Conservation (phyloP, 2,797 vertebrate genomes). For the Oreochromis grahami region DNA sequence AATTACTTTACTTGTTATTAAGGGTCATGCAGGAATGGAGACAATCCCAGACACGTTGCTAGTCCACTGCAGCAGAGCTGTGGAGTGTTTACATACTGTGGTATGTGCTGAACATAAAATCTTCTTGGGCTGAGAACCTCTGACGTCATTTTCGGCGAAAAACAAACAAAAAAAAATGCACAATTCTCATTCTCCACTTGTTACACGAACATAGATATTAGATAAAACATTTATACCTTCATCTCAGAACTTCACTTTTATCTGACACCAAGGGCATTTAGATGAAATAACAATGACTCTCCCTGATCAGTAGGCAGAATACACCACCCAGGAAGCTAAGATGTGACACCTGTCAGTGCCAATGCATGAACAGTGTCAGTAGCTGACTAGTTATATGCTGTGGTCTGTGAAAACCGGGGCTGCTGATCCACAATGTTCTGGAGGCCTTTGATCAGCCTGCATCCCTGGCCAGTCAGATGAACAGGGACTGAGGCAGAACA, state of each 20-base stretch:
- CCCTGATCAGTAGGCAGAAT: constrained; percentile 54
- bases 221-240: not conserved
- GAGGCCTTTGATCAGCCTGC: constrained; percentile 71
- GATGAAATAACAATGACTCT: constrained; percentile 38
- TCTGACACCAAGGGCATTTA: constrained; percentile 48
- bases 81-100: not conserved
- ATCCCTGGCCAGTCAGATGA: constrained; percentile 55
- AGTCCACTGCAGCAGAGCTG: not conserved
- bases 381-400: constrained; percentile 29
- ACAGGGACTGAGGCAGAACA: constrained; percentile 58
- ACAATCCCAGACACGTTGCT: constrained; percentile 6
- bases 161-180: not conserved
- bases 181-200: not conserved
- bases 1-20: constrained; percentile 56
- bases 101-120: not conserved
- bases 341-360: constrained; percentile 62
- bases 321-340: constrained; percentile 45
- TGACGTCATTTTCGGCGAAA: not conserved
- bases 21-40: constrained; percentile 45
- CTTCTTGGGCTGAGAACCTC: not conserved
- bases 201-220: not conserved
- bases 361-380: constrained; percentile 21
- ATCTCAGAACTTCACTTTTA: constrained; percentile 23
- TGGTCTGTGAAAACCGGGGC: constrained; percentile 18
- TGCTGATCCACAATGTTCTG: constrained; percentile 49